Evolutionary conservation across 2,113 vertebrate genomes (phyloP).

Genomic region (Peromyscus californicus): DNA sequence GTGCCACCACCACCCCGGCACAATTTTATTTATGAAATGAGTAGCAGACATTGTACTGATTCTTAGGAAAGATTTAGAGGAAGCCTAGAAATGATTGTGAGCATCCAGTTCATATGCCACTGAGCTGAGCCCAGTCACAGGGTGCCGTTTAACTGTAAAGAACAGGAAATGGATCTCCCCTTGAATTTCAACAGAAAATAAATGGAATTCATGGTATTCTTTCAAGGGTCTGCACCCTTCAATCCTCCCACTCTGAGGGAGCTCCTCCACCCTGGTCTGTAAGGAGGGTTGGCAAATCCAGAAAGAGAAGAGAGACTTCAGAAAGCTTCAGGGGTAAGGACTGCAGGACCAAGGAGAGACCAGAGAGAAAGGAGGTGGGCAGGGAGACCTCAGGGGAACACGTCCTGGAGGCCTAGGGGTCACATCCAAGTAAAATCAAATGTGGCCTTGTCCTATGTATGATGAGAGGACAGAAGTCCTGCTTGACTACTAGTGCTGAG

Average conservation of each 20-base stretch:
- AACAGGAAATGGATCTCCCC: slow-evolving; percentile 16
- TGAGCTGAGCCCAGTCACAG: neutral
- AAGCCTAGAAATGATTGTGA: neutral
- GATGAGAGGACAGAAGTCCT: neutral
- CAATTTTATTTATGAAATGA: slow-evolving; percentile 53
- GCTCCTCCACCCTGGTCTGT: neutral
- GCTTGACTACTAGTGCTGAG: neutral
- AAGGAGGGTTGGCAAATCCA: neutral
- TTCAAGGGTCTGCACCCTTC: neutral
- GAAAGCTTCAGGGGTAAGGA: neutral
- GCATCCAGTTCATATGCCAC: neutral
- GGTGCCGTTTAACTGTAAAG: neutral
- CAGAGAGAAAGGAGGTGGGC: neutral
- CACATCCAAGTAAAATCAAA: neutral
- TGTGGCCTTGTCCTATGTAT: neutral
- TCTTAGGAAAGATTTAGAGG: neutral
- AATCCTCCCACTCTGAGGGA: neutral
- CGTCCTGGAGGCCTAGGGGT: neutral
- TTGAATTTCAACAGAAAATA: slow-evolving; percentile 12
- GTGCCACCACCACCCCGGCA: neutral
- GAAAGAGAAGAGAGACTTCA: neutral
- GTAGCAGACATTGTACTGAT: neutral
- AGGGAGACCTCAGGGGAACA: neutral
- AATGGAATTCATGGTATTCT: neutral
- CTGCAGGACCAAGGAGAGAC: neutral